phyloP scores from a whole-genome alignment of 2,797 vertebrate genomes.

The Alca torda region DNA sequence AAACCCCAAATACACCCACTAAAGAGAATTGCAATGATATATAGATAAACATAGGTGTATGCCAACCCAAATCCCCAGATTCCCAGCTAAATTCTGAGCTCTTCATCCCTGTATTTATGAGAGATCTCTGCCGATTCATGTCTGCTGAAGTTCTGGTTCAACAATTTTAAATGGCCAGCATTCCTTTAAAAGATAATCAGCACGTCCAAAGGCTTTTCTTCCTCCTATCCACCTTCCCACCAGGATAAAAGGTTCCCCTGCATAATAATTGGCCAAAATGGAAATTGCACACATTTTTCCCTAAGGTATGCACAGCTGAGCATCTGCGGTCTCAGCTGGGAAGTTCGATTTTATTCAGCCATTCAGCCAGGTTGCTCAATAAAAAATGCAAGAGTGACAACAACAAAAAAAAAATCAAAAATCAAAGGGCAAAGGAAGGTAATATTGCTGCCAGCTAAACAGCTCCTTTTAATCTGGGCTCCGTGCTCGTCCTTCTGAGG shows the following conservation, averaged over 20 bases:
- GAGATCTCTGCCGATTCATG: not conserved
- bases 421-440: slow-evolving; percentile 41
- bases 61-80: not conserved
- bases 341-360: slow-evolving; percentile 57
- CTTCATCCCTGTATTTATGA: not conserved
- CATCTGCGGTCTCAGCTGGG: slow-evolving; percentile 58
- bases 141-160: not conserved
- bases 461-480: slow-evolving; percentile 34
- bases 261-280: slow-evolving; percentile 43
- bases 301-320: slow-evolving; percentile 31
- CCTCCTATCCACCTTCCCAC: not conserved
- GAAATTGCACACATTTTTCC: slow-evolving; percentile 3
- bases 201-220: slow-evolving; percentile 14
- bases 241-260: slow-evolving; percentile 31
- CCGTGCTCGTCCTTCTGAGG: not conserved
- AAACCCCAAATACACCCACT: not conserved
- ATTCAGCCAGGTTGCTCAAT: slow-evolving; percentile 25
- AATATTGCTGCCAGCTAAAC: slow-evolving; percentile 31
- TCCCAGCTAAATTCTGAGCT: not conserved
- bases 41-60: accelerated
- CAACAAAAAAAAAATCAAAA: slow-evolving; percentile 1
- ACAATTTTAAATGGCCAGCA: not conserved
- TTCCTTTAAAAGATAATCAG: not conserved
- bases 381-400: slow-evolving; percentile 49
- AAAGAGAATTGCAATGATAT: not conserved